Conservation (phyloP, 2,113 vertebrate species). For the Chamaetylas fuelleborni region DNA sequence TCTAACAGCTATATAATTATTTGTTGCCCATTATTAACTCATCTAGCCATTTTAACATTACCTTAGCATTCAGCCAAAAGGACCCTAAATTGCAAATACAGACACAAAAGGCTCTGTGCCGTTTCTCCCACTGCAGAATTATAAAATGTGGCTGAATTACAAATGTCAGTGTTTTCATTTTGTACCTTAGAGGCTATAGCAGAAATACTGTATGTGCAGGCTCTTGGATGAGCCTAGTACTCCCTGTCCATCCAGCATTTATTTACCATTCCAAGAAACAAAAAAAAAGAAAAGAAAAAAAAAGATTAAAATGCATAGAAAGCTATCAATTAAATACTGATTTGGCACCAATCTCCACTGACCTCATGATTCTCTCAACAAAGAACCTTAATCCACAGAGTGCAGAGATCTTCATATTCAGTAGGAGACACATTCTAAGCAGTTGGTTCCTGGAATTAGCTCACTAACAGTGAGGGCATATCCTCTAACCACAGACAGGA, state of each 20-base stretch:
- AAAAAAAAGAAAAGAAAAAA: neutral
- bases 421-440: neutral
- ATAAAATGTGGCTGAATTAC: neutral
- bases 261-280: neutral
- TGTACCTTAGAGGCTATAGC: neutral
- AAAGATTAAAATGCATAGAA: neutral
- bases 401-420: neutral
- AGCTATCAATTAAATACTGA: neutral
- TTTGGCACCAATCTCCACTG: neutral
- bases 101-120: slow-evolving; percentile 20
- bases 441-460: neutral
- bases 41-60: neutral
- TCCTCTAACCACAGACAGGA: neutral
- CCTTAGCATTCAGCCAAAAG: neutral
- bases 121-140: neutral
- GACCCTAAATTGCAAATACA: slow-evolving; percentile 2
- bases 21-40: slow-evolving; percentile 1
- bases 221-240: neutral
- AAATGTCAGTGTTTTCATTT: neutral
- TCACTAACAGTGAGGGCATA: neutral
- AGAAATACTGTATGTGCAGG: neutral
- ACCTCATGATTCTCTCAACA: neutral
- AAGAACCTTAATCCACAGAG: neutral
- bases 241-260: neutral
- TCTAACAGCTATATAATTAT: neutral